Percentiles rank a stretch among this genome's conserved stretches.
phyloP scores from a whole-genome alignment of 2,113 vertebrate species.

The Neogobius melanostomus region DNA sequence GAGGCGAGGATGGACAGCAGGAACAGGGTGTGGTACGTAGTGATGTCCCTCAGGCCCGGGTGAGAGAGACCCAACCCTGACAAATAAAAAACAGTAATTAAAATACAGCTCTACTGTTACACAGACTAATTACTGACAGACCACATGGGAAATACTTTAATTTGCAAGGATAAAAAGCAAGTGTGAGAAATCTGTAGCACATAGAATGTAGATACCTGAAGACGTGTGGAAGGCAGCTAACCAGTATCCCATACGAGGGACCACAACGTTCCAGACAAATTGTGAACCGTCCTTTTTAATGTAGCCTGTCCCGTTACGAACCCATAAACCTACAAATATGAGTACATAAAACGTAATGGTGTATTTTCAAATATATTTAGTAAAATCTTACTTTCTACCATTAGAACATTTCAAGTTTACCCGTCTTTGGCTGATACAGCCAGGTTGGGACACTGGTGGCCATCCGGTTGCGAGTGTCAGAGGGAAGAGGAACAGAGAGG shows the following conservation, averaged over 20 bases:
- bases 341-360: neutral
- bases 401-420: slow-evolving; percentile 55
- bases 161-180: slow-evolving; percentile 5
- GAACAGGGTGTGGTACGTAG: slow-evolving; percentile 95
- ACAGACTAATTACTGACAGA: slow-evolving; percentile 1
- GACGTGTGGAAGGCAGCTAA: slow-evolving; percentile 87
- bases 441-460: slow-evolving; percentile 86
- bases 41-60: slow-evolving; percentile 88
- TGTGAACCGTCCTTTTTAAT: slow-evolving; percentile 86
- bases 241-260: slow-evolving; percentile 90
- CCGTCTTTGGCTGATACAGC: slow-evolving; percentile 86
- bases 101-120: neutral
- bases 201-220: slow-evolving; percentile 62
- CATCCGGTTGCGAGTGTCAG: slow-evolving; percentile 76
- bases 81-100: slow-evolving; percentile 6
- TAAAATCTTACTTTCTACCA: neutral
- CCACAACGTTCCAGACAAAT: slow-evolving; percentile 84
- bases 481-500: slow-evolving; percentile 84
- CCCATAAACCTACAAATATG: slow-evolving; percentile 82
- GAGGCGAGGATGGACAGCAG: slow-evolving; percentile 93
- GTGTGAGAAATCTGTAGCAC: neutral
- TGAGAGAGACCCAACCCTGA: slow-evolving; percentile 84
- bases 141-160: neutral
- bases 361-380: neutral
- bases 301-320: slow-evolving; percentile 86